phyloP scores from a whole-genome alignment of 2,113 vertebrate species.

The Chionomys nivalis region DNA sequence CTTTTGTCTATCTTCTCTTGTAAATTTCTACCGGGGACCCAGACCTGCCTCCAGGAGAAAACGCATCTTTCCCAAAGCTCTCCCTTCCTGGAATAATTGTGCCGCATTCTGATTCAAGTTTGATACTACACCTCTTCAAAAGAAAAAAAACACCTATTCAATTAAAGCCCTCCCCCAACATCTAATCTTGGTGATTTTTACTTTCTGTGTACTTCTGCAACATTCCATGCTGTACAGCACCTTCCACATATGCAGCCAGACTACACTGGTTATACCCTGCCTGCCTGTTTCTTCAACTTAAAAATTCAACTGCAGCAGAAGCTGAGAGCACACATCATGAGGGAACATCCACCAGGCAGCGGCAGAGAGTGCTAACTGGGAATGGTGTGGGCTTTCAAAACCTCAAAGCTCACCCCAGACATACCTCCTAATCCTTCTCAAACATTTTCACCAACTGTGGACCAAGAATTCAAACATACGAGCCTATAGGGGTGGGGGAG shows the following conservation, averaged over 20 bases:
- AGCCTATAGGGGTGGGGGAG: neutral
- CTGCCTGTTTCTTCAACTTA: neutral
- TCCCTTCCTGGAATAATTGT: neutral
- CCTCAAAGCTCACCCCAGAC: neutral
- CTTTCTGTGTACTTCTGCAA: neutral
- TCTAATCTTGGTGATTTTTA: neutral
- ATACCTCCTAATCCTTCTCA: neutral
- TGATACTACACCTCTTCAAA: neutral
- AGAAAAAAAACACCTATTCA: neutral
- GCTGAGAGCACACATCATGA: neutral
- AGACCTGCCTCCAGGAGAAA: neutral
- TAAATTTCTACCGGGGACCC: neutral
- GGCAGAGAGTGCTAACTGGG: neutral
- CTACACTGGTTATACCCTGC: neutral
- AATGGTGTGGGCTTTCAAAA: neutral
- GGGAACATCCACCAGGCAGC: neutral
- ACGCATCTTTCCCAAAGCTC: neutral
- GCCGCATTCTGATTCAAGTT: neutral
- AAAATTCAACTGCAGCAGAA: neutral
- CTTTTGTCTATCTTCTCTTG: neutral
- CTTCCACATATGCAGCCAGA: neutral
- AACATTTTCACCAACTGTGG: neutral
- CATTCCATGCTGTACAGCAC: neutral
- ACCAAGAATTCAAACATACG: neutral
- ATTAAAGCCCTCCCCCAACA: neutral